Conservation (phyloP, 64 coral and sea anemone genomes). For the Montipora cactus region DNA sequence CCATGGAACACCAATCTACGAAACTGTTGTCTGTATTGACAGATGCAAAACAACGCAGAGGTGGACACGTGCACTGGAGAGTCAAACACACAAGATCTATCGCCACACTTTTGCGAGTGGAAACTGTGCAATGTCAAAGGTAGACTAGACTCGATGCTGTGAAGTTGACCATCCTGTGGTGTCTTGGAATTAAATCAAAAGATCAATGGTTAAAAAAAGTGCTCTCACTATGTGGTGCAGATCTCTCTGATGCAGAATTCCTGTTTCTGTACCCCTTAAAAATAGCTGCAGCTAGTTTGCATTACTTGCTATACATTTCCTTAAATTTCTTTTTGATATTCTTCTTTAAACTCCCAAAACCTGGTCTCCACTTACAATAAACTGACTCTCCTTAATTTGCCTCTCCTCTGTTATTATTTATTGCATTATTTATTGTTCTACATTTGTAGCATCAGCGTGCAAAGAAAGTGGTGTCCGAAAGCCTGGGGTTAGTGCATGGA, state of each 20-base stretch:
- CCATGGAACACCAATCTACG: background rate
- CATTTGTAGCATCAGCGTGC: too few species aligned
- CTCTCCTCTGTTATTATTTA: too few species aligned
- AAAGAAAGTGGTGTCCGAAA: too few species aligned
- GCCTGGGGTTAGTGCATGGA: too few species aligned
- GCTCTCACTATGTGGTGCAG: background rate
- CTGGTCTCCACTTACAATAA: too few species aligned
- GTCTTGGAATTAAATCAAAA: constrained; percentile 62
- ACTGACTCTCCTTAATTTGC: too few species aligned
- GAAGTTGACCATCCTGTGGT: constrained; percentile 24
- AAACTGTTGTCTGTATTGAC: background rate
- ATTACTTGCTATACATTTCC: too few species aligned
- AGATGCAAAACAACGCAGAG: background rate
- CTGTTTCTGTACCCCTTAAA: background rate
- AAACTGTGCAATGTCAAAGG: constrained; percentile 52
- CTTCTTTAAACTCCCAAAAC: too few species aligned
- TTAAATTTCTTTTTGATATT: too few species aligned
- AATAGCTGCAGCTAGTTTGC: background rate
- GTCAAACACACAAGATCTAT: background rate
- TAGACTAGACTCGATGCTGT: constrained; percentile 1
- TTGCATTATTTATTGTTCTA: too few species aligned
- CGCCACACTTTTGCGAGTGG: constrained; percentile 2
- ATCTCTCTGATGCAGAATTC: background rate
- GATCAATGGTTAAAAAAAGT: constrained; percentile 48
- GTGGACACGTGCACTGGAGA: constrained; percentile 3